These are phyloP conservation scores for Callaeas wilsoni DNA, from an alignment of 2,113 vertebrate species.

Conservation along the genomic window DNA sequence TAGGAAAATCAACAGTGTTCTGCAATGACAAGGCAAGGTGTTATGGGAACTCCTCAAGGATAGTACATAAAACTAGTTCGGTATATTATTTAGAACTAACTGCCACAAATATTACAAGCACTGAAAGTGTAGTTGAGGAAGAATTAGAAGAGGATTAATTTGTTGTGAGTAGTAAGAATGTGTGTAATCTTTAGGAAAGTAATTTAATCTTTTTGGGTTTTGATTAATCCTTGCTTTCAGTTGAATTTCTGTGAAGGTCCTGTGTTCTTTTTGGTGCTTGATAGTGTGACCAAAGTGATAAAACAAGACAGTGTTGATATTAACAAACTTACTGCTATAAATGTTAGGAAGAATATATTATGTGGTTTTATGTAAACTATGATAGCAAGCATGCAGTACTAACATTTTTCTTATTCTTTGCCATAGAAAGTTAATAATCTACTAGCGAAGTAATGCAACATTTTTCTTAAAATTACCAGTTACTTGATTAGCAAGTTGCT, in stretches of 20 bases:
- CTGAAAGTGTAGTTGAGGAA: background rate
- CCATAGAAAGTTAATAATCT: background rate
- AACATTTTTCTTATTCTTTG: background rate
- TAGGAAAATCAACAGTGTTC: background rate
- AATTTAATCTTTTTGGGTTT: background rate
- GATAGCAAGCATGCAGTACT: background rate
- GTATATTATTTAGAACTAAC: background rate
- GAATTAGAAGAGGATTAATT: background rate
- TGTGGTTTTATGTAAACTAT: background rate
- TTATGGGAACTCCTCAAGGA: background rate
- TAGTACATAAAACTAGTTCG: background rate
- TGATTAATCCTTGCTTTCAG: background rate
- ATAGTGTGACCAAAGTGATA: background rate
- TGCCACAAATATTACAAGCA: background rate
- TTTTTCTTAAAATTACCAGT: background rate
- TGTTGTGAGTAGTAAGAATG: background rate
- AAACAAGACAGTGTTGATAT: background rate
- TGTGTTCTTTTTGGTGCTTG: background rate
- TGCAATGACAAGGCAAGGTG: background rate
- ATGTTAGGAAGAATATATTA: background rate
- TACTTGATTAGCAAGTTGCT: background rate
- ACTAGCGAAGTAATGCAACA: background rate
- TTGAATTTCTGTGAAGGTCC: background rate
- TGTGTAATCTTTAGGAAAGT: background rate
- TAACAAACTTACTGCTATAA: background rate